A percentile compares a stretch with the other conserved stretches of the same genome.
Evolutionary conservation across 2,113 vertebrate species (phyloP).

Genomic region (Onychorhynchus coronatus): DNA sequence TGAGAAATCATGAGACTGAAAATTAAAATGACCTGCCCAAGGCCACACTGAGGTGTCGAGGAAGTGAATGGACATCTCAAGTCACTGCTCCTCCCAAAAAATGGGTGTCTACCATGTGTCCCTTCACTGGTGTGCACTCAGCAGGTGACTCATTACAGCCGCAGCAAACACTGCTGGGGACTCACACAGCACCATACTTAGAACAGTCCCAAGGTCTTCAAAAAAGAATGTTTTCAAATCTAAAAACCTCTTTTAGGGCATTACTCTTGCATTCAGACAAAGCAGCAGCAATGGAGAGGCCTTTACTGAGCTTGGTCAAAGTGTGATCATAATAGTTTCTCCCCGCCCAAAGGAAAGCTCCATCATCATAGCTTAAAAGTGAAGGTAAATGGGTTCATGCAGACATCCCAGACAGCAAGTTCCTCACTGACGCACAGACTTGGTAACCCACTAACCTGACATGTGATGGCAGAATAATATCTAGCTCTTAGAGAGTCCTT

Average conservation of each 20-base stretch:
- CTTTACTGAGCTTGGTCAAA: background rate
- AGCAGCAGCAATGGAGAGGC: background rate
- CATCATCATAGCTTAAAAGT: background rate
- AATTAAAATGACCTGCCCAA: background rate
- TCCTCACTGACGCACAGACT: background rate
- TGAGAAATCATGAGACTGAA: background rate
- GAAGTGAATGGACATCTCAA: background rate
- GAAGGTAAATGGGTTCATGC: background rate
- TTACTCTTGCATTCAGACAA: background rate
- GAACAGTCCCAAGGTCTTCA: background rate
- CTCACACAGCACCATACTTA: background rate
- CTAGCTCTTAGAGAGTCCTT: background rate
- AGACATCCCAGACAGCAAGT: background rate
- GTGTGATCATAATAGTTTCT: background rate
- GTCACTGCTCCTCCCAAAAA: background rate
- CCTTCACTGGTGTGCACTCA: rapidly evolving
- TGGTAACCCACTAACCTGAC: slow-evolving; percentile 40
- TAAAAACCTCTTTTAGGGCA: background rate
- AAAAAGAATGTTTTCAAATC: background rate
- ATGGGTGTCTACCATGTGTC: background rate
- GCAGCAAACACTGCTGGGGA: background rate
- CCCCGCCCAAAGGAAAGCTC: background rate
- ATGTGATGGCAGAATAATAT: background rate
- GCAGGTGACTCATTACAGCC: background rate
- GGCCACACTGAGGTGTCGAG: background rate